Evolutionary conservation across 2,797 vertebrate genomes (phyloP), one percentile per base, ranked within the genome.

Genomic region (Mormyrops attenuatus): DNA sequence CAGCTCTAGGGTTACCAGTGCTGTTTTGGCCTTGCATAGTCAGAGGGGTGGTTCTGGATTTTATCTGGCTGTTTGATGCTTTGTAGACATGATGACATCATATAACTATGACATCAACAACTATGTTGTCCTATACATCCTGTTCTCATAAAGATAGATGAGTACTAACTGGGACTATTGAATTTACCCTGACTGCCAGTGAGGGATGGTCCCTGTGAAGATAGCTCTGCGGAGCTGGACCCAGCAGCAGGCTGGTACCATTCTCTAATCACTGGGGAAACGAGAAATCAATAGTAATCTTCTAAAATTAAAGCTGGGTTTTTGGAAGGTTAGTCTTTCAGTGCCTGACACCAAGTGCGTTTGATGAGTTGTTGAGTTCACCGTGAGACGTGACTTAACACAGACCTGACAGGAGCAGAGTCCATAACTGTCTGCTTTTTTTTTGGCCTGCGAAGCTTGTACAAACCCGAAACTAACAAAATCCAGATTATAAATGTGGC

Each of bases 351-450:
- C 66, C 30, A 1, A 47, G 49, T 26, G 20, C 50, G 55, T 55
- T 77, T 49, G 63, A 57, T 41, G 17, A 34, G 63, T 84, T 85
- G 15, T 55, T 82, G 26, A 7, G 57, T 87, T 87, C 20, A 88
- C 30, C 20, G 38, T 77, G 77, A 84, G 53, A 69, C 20, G 63
- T 86, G 90, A 87, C 55, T 90, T 88, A 30, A 17, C 88, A 55
- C 88, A 85, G 17, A 20, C 55, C 57, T 6, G 15, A 41, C 2
- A 44, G 73, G 38, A 44, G 38, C 73, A 38, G 34, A 30, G 30
- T 73, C 5, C 41, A 13, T 66, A 30, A 41, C 69, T 38, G 30
- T 41, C 5, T 41, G 0, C 34, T 55, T 55, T 13, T 38, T 20
- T 87, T 53, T n/a, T 5, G 30, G 49, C 2, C 26, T 20, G 50